phyloP scores from a whole-genome alignment of 2,113 vertebrate species.

The Salminus brasiliensis region DNA sequence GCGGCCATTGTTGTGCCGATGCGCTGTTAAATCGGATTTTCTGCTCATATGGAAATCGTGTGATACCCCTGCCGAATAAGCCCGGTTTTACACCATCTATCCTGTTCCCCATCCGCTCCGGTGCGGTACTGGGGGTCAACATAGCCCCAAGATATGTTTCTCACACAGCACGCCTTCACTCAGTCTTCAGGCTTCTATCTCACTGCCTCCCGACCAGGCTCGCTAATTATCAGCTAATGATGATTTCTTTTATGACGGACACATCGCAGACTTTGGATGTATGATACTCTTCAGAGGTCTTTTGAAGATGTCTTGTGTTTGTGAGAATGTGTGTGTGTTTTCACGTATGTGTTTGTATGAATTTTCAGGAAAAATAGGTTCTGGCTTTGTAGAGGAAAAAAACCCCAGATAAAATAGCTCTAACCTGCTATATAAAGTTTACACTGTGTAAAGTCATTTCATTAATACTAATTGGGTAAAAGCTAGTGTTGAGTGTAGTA shows the following conservation, averaged over 20 bases:
- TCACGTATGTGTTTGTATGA: not conserved
- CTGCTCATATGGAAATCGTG: conserved; percentile 77
- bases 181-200: conserved; percentile 25
- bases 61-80: conserved; percentile 67
- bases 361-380: too few relatives aligned
- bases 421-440: too few relatives aligned
- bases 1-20: conserved; percentile 77
- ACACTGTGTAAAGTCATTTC: too few relatives aligned
- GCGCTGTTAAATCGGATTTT: conserved; percentile 83
- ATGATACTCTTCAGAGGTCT: conserved; percentile 17
- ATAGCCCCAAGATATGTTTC: conserved; percentile 56
- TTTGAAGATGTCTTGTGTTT: conserved; percentile 28
- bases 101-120: conserved; percentile 63
- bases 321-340: not conserved
- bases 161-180: conserved; percentile 41
- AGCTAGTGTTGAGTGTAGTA: too few relatives aligned
- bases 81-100: conserved; percentile 63
- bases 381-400: too few relatives aligned
- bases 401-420: too few relatives aligned
- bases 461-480: too few relatives aligned
- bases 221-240: conserved; percentile 60
- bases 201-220: conserved; percentile 60
- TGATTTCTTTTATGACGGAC: conserved; percentile 14
- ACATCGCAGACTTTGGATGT: not conserved
- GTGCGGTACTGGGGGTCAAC: conserved; percentile 61